Conservation (phyloP, 2,113 vertebrate species). For the Pollimyrus isidori region DNA sequence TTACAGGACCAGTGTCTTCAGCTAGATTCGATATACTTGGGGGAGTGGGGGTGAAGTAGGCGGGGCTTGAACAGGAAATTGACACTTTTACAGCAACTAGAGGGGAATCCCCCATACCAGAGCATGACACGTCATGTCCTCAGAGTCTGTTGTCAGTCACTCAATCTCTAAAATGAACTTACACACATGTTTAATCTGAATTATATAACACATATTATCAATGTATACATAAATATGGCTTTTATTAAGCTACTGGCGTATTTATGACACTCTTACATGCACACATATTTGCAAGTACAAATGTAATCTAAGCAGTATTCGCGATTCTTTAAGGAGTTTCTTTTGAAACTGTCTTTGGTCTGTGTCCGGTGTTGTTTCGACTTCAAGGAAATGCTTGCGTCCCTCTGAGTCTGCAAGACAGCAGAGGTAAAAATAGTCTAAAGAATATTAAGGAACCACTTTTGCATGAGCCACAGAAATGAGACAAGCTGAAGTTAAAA, state of each 20-base stretch:
- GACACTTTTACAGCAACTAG: background rate
- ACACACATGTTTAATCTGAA: background rate
- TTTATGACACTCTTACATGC: background rate
- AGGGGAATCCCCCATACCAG: background rate
- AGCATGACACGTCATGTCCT: background rate
- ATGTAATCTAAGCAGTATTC: background rate
- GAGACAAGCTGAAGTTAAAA: background rate
- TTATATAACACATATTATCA: background rate
- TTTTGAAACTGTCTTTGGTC: background rate
- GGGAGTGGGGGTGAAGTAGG: background rate
- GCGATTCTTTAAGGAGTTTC: background rate
- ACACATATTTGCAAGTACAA: background rate
- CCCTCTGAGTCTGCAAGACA: background rate
- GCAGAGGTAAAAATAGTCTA: background rate
- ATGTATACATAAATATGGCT: background rate
- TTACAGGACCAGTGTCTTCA: conserved; percentile 10
- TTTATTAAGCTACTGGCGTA: background rate
- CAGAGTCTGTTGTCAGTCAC: background rate
- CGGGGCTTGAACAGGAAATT: background rate
- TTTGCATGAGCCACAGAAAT: background rate
- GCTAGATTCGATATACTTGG: background rate
- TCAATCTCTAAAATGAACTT: background rate
- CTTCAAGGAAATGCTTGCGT: background rate
- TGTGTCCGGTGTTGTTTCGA: background rate
- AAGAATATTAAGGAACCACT: background rate